Conservation (phyloP, 2,888 invertebrate genomes). For the Apamea monoglypha region DNA sequence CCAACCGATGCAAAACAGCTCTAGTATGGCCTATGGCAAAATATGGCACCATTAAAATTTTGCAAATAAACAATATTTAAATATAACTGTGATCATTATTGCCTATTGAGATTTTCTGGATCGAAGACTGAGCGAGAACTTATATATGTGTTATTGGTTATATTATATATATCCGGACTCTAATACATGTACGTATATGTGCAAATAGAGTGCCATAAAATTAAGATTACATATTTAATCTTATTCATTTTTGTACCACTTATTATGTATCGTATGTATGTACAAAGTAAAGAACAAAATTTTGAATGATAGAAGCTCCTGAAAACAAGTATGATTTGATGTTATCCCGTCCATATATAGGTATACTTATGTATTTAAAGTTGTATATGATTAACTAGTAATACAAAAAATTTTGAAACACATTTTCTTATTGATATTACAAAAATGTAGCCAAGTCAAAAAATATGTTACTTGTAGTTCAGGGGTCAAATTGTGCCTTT, state of each 20-base stretch:
- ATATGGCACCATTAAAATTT: conserved; percentile 80
- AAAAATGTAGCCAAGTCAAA: conserved; percentile 50
- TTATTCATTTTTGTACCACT: conserved; percentile 69
- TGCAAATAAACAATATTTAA: conserved; percentile 74
- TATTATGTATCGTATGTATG: conserved; percentile 69
- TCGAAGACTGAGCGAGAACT: conserved; percentile 86
- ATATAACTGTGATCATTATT: conserved; percentile 85
- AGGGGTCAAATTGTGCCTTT: conserved; percentile 79
- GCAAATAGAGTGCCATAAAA: conserved; percentile 87
- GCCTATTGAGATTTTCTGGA: conserved; percentile 89
- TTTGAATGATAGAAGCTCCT: conserved; percentile 55
- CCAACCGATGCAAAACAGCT: conserved; percentile 58
- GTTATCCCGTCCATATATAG: conserved; percentile 64
- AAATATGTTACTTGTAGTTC: conserved; percentile 61
- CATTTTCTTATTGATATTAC: conserved; percentile 63
- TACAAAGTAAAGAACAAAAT: conserved; percentile 68
- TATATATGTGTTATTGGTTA: conserved; percentile 74
- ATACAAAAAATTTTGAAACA: conserved; percentile 48
- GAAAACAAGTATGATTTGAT: conserved; percentile 60
- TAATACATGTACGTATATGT: conserved; percentile 76
- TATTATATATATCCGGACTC: conserved; percentile 75
- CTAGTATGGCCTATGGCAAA: conserved; percentile 74
- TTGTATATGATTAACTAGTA: conserved; percentile 48
- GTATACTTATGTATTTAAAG: conserved; percentile 54
- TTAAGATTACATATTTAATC: conserved; percentile 75